A percentile compares a stretch with the other conserved stretches of the same genome.
Evolutionary conservation across 2,113 vertebrate species (phyloP).

Genomic region (Gracilinanus agilis): DNA sequence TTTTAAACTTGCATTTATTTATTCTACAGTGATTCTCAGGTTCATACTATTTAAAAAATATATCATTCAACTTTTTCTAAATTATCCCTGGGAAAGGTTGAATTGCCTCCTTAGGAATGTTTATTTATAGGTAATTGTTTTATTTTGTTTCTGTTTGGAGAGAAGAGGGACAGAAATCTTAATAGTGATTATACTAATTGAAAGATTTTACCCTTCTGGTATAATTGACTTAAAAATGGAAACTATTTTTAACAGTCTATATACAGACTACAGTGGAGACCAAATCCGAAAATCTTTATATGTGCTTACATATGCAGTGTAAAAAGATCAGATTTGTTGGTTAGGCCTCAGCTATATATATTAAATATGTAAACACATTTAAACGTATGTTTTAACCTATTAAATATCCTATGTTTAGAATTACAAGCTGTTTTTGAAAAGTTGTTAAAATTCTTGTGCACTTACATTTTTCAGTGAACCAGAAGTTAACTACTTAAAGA

Average conservation of each 20-base stretch:
- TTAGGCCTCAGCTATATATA: conserved; percentile 23
- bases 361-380: conserved; percentile 17
- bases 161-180: neutral
- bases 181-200: neutral
- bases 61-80: conserved; percentile 39
- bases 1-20: conserved; percentile 24
- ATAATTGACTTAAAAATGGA: neutral
- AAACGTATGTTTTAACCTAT: neutral
- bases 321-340: neutral
- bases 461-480: neutral
- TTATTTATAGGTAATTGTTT: neutral
- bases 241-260: neutral
- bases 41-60: conserved; percentile 21
- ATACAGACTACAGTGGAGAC: neutral
- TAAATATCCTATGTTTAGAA: neutral
- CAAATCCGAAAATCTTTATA: conserved; percentile 36
- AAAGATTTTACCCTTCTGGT: neutral
- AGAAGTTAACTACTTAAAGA: conserved; percentile 18
- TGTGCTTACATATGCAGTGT: neutral
- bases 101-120: conserved; percentile 22
- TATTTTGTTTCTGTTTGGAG: neutral
- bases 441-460: neutral
- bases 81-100: neutral
- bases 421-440: neutral
- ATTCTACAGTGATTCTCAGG: conserved; percentile 30